Percentiles rank a stretch among this genome's conserved stretches.
phyloP scores from a whole-genome alignment of 2,888 invertebrate species.

The Aspidiotus rigidus region DNA sequence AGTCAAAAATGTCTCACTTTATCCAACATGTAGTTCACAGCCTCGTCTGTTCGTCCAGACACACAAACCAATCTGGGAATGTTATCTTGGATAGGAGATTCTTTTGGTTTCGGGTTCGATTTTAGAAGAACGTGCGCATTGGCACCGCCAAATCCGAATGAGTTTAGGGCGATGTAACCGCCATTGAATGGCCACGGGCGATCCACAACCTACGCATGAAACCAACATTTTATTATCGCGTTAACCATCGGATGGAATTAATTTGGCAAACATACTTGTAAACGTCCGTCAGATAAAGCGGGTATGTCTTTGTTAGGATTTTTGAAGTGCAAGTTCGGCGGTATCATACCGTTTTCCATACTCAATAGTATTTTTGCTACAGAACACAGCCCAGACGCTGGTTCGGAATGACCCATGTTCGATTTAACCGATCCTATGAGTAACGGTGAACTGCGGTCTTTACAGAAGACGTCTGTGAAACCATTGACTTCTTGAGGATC shows the following conservation, averaged over 20 bases:
- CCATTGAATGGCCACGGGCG: slow-evolving; percentile 76
- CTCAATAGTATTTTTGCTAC: slow-evolving; percentile 84
- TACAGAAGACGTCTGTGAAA: slow-evolving; percentile 73
- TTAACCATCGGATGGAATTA: too few species aligned
- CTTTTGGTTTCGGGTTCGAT: slow-evolving; percentile 63
- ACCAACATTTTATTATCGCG: background rate
- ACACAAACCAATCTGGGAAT: slow-evolving; percentile 62
- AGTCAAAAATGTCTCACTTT: slow-evolving; percentile 44
- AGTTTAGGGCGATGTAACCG: slow-evolving; percentile 86
- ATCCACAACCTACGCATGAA: slow-evolving; percentile 58
- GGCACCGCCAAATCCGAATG: slow-evolving; percentile 97
- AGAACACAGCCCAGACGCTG: slow-evolving; percentile 81
- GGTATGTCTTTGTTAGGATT: slow-evolving; percentile 83
- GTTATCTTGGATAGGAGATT: slow-evolving; percentile 48
- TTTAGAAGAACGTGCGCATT: slow-evolving; percentile 85
- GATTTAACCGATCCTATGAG: slow-evolving; percentile 94
- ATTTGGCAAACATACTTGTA: slow-evolving; percentile 52
- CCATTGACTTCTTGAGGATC: slow-evolving; percentile 97
- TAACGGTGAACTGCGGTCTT: slow-evolving; percentile 66
- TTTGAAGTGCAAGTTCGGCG: slow-evolving; percentile 81
- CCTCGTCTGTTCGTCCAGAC: slow-evolving; percentile 77
- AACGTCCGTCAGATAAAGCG: slow-evolving; percentile 75
- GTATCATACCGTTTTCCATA: slow-evolving; percentile 83
- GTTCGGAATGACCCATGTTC: slow-evolving; percentile 98
- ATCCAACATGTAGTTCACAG: slow-evolving; percentile 57